Percentiles rank a stretch among this genome's conserved stretches.
phyloP scores from a whole-genome alignment of 2,888 invertebrate genomes.

The Acronicta psi region DNA sequence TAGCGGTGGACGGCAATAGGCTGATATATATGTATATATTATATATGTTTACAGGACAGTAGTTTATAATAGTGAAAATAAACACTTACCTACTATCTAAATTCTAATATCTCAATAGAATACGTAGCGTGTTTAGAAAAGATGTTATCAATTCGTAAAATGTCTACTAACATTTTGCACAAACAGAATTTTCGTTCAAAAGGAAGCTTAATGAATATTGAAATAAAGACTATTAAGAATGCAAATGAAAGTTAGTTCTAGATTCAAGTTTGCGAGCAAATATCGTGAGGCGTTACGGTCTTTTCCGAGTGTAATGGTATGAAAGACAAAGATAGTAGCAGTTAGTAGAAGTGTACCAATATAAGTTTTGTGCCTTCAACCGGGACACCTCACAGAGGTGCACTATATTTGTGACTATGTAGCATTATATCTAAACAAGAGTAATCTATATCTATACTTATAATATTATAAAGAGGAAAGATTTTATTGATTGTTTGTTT shows the following conservation, averaged over 20 bases:
- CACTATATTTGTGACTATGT: neutral
- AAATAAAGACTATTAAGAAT: constrained; percentile 35
- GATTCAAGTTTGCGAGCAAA: constrained; percentile 62
- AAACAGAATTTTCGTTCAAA: constrained; percentile 25
- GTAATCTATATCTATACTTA: too few species aligned
- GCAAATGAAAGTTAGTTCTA: constrained; percentile 49
- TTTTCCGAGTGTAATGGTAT: constrained; percentile 60
- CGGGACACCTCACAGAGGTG: constrained; percentile 2
- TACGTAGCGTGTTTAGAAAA: constrained; percentile 51
- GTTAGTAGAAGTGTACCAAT: constrained; percentile 3
- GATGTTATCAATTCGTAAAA: constrained; percentile 60
- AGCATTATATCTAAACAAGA: too few species aligned
- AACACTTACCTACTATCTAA: constrained; percentile 20
- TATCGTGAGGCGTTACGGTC: constrained; percentile 61
- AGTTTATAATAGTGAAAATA: constrained; percentile 10
- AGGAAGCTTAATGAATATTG: constrained; percentile 28
- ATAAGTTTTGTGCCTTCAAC: neutral
- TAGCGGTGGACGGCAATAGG: too few species aligned
- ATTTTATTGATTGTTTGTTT: too few species aligned
- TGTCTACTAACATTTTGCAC: constrained; percentile 51
- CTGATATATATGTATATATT: too few species aligned
- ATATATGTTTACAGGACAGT: neutral
- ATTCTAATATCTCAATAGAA: constrained; percentile 26
- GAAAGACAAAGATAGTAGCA: constrained; percentile 38
- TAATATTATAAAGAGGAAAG: too few species aligned